phyloP scores from a whole-genome alignment of 1,140 invertebrate species.

The Drosophila rhopaloa region DNA sequence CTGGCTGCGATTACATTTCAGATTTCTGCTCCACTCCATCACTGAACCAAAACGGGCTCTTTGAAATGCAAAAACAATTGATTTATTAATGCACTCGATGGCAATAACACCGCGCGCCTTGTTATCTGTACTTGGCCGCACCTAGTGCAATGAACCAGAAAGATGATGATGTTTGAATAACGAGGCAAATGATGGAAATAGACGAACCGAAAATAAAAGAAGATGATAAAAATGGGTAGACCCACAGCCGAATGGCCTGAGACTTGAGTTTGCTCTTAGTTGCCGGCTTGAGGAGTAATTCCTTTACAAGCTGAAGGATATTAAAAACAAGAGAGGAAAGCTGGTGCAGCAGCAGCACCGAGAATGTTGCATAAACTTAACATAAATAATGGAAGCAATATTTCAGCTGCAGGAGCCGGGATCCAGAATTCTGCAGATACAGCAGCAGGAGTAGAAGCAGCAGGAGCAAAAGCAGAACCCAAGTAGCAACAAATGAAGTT shows the following conservation, averaged over 20 bases:
- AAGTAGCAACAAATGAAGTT: conserved; percentile 78
- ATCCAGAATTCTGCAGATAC: conserved; percentile 9
- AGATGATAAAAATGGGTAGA: conserved; percentile 4
- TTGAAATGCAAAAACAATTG: conserved; percentile 56
- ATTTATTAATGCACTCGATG: conserved; percentile 61
- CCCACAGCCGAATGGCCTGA: conserved; percentile 35
- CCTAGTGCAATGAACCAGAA: conserved; percentile 52
- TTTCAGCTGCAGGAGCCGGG: conserved; percentile 55
- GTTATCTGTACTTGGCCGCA: conserved; percentile 1
- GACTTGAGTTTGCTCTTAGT: conserved; percentile 24
- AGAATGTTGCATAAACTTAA: conserved; percentile 79
- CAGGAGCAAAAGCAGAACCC: conserved; percentile 19
- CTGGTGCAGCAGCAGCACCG: conserved; percentile 21
- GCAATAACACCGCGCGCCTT: conserved; percentile 27
- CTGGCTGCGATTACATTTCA: conserved; percentile 46
- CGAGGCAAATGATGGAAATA: conserved; percentile 73
- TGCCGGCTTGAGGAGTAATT: conserved; percentile 53
- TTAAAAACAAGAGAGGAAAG: conserved; percentile 73
- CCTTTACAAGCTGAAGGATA: conserved; percentile 81
- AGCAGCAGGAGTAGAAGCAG: conserved; percentile 1
- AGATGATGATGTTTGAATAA: conserved; percentile 67
- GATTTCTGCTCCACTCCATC: conserved; percentile 20
- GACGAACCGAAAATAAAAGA: conserved; percentile 6
- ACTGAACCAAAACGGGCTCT: conserved; percentile 23
- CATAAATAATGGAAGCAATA: conserved; percentile 80